These are phyloP conservation scores for Hecatera dysodea DNA, from an alignment of 2,888 invertebrate genomes.

Conservation along the genomic window DNA sequence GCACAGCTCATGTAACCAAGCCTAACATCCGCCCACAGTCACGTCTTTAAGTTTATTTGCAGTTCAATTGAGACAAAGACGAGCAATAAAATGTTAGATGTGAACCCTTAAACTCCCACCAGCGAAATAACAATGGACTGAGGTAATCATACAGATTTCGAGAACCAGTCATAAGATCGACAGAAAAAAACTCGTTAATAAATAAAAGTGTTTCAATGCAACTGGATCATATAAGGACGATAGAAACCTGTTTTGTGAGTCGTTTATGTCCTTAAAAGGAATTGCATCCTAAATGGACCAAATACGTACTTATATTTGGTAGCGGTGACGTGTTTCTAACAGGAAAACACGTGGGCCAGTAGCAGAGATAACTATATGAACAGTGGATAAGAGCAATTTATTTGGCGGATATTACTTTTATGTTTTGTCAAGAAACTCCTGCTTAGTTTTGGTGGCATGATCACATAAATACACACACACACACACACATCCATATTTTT, in stretches of 20 bases:
- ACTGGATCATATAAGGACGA: constrained; percentile 39
- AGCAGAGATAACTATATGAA: not conserved
- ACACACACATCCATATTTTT: too few relatives aligned
- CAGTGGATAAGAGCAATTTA: not conserved
- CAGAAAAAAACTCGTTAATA: constrained; percentile 29
- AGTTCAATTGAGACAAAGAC: constrained; percentile 61
- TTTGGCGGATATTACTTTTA: too few relatives aligned
- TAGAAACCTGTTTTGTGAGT: constrained; percentile 36
- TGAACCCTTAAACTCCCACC: constrained; percentile 64
- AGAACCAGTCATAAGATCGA: constrained; percentile 29
- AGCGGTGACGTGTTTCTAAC: not conserved
- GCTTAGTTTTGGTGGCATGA: too few relatives aligned
- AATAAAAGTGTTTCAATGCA: constrained; percentile 32
- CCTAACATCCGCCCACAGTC: constrained; percentile 46
- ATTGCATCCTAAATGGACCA: constrained; percentile 1
- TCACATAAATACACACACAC: too few relatives aligned
- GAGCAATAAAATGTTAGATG: constrained; percentile 52
- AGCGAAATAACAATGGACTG: constrained; percentile 56
- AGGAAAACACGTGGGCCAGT: not conserved
- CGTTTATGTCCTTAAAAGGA: constrained; percentile 18
- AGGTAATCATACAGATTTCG: constrained; percentile 54
- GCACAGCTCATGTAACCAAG: not conserved
- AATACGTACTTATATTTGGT: not conserved
- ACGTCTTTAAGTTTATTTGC: constrained; percentile 52
- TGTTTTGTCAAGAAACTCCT: too few relatives aligned